Percentiles rank a stretch among this genome's conserved stretches.
These are phyloP conservation scores for Zaprionus lachaisei DNA, from an alignment of 1,140 invertebrate genomes.

Conservation along the genomic window DNA sequence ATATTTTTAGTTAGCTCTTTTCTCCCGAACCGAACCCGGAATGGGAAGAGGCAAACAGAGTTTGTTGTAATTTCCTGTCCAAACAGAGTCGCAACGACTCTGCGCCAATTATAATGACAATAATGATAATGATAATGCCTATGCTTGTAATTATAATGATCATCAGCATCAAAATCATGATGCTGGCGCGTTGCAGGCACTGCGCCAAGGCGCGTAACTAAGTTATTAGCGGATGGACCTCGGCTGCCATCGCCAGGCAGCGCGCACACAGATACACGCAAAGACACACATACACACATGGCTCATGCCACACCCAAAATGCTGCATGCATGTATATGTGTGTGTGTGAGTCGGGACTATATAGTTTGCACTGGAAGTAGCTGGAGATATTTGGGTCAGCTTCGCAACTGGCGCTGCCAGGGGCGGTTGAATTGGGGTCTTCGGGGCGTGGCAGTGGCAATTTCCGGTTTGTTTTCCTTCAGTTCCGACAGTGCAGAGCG, in stretches of 20 bases:
- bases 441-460: constrained; percentile 63
- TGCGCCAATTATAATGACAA: constrained; percentile 66
- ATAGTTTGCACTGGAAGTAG: constrained; percentile 8
- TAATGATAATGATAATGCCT: constrained; percentile 34
- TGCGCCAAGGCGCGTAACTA: constrained; percentile 64
- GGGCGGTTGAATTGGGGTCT: not conserved
- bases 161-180: constrained; percentile 27
- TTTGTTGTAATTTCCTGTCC: constrained; percentile 59
- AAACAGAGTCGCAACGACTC: constrained; percentile 41
- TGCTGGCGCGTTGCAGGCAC: constrained; percentile 32
- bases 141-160: constrained; percentile 35
- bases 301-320: constrained; percentile 26
- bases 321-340: constrained; percentile 4
- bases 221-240: constrained; percentile 69
- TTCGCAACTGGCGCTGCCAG: constrained; percentile 45
- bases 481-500: constrained; percentile 69
- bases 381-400: constrained; percentile 66
- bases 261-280: constrained; percentile 12
- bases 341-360: constrained; percentile 24
- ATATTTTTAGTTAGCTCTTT: constrained; percentile 43
- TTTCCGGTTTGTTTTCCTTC: constrained; percentile 75
- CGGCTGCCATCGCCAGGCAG: constrained; percentile 14
- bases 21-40: not conserved
- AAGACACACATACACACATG: not conserved
- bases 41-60: constrained; percentile 7